Base-by-base conservation (phyloP, 2,797 vertebrate genomes). In the Xiphophorus birchmanni region DNA sequence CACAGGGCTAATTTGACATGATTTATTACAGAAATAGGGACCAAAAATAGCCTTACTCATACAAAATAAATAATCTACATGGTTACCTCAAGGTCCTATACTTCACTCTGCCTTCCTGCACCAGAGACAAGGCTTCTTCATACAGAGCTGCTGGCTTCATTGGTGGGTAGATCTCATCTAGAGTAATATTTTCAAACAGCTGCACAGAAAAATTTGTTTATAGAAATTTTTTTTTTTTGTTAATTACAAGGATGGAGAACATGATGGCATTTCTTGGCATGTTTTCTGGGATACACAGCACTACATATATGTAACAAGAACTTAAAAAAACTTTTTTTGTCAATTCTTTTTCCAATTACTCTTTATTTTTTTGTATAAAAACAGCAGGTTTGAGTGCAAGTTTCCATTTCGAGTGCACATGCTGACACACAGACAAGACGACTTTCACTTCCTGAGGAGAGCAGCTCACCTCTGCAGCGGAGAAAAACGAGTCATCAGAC, bases 401-500 rank as follows among this genome's bases (percentile, higher is more conserved):
- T 71, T 44, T 23, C 15, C 12, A 5, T 67, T 58, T 72, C 75
- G 2, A 42, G 76, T 35, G 42, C 65, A 42, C 17, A 15, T 63
- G 54, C 71, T 15, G 69, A 47, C 5, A 15, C 18, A 74, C 32
- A 48, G 6, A 77, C 44, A 17, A 50, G 54, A 80, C 18, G 45
- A 63, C 10, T 32, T 56, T 4, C 7, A 15, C 23, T 21, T 17
- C 32, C 11, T 54, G 23, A 74, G 32, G 35, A 78, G 65, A 65
- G 7, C 21, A 35, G 77, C 90, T 87, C 76, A 99, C 98, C 97
- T 99, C 98, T 1, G 97, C 97, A 42, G 98, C 98, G 0, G 98
- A 99, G 95, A 99, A 98, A 91, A 99, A 99, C 72, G 98, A 99
- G 4, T 98, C 98, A 1, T 99, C 98, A 0, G 99, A 99, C 29